phyloP scores from a whole-genome alignment of 2,888 invertebrate species.

The Lasioglossum leucozonium region DNA sequence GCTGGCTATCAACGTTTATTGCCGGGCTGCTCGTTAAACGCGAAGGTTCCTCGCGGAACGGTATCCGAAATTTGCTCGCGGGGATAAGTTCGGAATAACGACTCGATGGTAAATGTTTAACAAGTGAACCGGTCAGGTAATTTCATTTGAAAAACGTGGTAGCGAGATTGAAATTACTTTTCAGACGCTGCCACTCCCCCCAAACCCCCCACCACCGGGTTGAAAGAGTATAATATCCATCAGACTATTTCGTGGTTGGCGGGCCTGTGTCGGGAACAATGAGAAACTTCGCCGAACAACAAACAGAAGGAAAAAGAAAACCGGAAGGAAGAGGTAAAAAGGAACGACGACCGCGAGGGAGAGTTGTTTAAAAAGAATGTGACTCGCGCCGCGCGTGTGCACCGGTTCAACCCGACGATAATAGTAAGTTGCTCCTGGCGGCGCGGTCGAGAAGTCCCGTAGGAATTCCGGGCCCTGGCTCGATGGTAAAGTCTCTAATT shows the following conservation, averaged over 20 bases:
- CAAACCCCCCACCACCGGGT: background rate
- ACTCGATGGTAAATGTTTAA: background rate
- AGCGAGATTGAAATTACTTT: conserved; percentile 12
- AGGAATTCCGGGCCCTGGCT: conserved; percentile 61
- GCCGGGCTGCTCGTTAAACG: background rate
- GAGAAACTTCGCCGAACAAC: conserved; percentile 3
- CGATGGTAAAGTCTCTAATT: conserved; percentile 73
- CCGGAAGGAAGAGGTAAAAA: background rate
- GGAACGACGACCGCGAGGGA: background rate
- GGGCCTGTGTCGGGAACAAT: conserved; percentile 1
- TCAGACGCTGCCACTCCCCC: background rate
- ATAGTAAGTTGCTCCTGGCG: conserved; percentile 53
- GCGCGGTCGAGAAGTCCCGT: conserved; percentile 39
- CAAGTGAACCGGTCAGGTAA: background rate
- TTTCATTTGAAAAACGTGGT: background rate
- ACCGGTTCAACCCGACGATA: conserved; percentile 54
- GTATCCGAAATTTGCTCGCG: no score
- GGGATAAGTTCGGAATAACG: no score
- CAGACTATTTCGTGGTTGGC: background rate
- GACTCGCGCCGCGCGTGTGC: conserved; percentile 39
- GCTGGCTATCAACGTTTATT: conserved; percentile 1
- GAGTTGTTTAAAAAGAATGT: conserved; percentile 37
- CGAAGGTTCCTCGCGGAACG: background rate
- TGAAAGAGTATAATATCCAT: background rate
- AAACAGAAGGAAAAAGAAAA: background rate